Evolutionary conservation across 2,113 vertebrate genomes (phyloP).

Genomic region (Psilopsiagon aymara): DNA sequence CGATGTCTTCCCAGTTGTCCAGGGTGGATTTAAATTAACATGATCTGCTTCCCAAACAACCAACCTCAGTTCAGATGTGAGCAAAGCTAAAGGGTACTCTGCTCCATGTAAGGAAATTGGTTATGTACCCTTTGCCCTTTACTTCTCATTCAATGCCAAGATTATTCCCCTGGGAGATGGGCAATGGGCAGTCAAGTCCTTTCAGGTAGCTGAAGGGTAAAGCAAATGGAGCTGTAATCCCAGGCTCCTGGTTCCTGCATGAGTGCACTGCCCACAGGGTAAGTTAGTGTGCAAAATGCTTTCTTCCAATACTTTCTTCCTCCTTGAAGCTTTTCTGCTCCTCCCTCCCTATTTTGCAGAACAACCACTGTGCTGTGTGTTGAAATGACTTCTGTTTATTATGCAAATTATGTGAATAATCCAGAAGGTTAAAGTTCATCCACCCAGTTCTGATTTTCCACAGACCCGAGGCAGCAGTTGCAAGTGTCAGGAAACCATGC

Average conservation of each 20-base stretch:
- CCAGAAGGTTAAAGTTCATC: not conserved
- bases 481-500: not conserved
- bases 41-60: not conserved
- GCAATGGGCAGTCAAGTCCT: not conserved
- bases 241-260: not conserved
- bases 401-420: not conserved
- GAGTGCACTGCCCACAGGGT: not conserved
- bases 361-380: not conserved
- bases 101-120: not conserved
- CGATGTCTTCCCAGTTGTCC: not conserved
- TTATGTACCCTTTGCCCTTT: not conserved
- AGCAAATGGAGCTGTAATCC: not conserved
- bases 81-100: not conserved
- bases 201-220: not conserved
- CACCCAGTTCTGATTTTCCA: not conserved
- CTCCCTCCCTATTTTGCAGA: not conserved
- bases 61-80: not conserved
- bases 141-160: not conserved
- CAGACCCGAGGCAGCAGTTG: not conserved
- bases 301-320: not conserved
- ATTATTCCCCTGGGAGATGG: not conserved
- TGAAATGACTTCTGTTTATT: not conserved
- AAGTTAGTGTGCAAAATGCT: not conserved
- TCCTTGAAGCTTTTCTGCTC: not conserved
- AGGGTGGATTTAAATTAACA: not conserved